These are phyloP conservation scores for Solen grandis DNA, from an alignment of 1,140 invertebrate species.

Conservation along the genomic window DNA sequence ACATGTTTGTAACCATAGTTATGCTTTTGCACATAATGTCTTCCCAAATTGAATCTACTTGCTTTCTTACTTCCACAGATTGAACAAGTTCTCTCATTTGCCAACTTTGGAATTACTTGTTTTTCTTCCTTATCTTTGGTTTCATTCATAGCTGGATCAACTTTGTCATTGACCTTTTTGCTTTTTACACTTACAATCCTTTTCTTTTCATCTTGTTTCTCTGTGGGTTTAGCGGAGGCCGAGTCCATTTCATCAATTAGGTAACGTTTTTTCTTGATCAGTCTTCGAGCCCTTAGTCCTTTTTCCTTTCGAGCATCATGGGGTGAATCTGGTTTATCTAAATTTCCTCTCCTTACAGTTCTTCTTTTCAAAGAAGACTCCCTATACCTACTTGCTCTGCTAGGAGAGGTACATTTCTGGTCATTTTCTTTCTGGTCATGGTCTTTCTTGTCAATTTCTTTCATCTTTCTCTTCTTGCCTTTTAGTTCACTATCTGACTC, in stretches of 20 bases:
- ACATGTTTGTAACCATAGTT: conserved; percentile 20
- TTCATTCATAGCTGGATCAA: neutral
- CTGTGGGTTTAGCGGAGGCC: neutral
- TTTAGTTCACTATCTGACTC: too few species aligned
- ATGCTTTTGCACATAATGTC: conserved; percentile 28
- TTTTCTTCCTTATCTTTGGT: neutral
- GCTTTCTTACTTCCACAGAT: neutral
- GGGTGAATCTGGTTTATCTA: neutral
- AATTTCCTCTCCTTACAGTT: neutral
- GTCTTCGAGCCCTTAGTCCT: conserved; percentile 20
- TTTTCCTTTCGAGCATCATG: conserved; percentile 31
- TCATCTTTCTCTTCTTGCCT: conserved; percentile 19
- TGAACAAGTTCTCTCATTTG: too few species aligned
- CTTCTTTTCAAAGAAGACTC: neutral
- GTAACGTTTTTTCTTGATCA: conserved; percentile 38
- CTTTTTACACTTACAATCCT: neutral
- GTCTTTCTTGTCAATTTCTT: neutral
- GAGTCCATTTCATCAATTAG: conserved; percentile 36
- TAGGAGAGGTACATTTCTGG: too few species aligned
- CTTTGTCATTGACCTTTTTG: neutral
- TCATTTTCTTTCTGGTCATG: neutral
- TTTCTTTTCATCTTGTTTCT: neutral
- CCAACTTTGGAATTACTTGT: too few species aligned
- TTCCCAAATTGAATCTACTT: neutral
- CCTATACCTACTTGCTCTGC: neutral